Evolutionary conservation across 2,888 invertebrate genomes (phyloP).

Genomic region (Pristionchus japonicus): DNA sequence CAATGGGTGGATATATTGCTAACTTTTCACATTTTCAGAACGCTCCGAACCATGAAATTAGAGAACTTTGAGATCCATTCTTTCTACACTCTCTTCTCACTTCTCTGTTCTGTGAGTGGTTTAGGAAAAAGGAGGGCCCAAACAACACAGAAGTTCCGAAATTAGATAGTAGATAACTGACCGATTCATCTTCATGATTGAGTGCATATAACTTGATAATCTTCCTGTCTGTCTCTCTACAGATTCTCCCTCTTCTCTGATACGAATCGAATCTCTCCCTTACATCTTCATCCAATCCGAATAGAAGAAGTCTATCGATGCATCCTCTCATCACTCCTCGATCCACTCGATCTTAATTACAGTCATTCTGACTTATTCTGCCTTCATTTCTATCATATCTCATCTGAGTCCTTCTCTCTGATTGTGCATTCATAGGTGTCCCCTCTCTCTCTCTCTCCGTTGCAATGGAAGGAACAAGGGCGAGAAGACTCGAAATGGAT

Average conservation of each 20-base stretch:
- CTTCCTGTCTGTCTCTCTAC: constrained; percentile 63
- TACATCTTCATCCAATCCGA: constrained; percentile 68
- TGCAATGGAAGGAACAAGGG: constrained; percentile 23
- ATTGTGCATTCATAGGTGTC: constrained; percentile 31
- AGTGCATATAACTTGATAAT: constrained; percentile 64
- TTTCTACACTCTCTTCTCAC: too few species aligned
- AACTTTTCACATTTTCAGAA: too few species aligned
- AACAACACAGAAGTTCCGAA: too few species aligned
- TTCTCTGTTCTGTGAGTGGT: too few species aligned
- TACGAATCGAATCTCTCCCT: constrained; percentile 50
- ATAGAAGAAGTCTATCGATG: constrained; percentile 66
- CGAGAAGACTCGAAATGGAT: background rate
- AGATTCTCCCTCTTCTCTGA: constrained; percentile 51
- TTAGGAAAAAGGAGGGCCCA: too few species aligned
- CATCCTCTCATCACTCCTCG: constrained; percentile 68
- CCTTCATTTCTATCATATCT: background rate
- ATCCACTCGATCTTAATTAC: background rate
- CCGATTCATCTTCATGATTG: constrained; percentile 59
- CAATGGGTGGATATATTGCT: too few species aligned
- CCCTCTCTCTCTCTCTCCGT: background rate
- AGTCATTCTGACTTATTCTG: too few species aligned
- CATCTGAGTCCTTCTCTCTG: background rate
- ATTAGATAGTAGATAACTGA: constrained; percentile 48
- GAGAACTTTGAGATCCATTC: too few species aligned
- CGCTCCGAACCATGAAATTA: too few species aligned